These are phyloP conservation scores for Melieria omissa DNA, from an alignment of 2,888 invertebrate species.

Conservation along the genomic window DNA sequence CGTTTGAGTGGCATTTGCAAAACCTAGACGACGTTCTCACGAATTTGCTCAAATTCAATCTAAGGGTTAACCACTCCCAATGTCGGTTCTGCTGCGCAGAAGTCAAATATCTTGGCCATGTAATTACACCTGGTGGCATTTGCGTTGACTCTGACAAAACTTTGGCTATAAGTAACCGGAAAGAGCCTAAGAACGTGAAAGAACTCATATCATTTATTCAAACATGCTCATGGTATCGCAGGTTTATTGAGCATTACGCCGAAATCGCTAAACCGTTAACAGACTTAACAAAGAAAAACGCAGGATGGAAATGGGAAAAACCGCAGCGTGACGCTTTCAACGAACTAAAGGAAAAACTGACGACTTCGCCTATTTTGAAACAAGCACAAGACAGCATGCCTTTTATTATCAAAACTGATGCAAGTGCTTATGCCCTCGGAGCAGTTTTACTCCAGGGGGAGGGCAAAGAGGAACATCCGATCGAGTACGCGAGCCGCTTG, in stretches of 20 bases:
- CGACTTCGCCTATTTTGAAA: conserved; percentile 44
- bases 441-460: conserved; percentile 44
- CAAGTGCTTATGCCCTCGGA: conserved; percentile 50
- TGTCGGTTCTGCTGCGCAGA: no score
- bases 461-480: conserved; percentile 44
- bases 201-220: conserved; percentile 50
- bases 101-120: neutral
- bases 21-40: no score
- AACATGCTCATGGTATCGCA: conserved; percentile 51
- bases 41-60: no score
- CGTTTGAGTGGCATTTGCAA: no score
- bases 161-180: neutral
- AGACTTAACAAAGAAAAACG: conserved; percentile 36
- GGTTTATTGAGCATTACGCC: conserved; percentile 47
- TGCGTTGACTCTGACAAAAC: conserved; percentile 1
- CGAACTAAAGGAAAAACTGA: conserved; percentile 32
- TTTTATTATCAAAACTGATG: conserved; percentile 53
- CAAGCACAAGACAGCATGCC: conserved; percentile 47
- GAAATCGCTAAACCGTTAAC: conserved; percentile 49
- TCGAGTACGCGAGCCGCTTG: conserved; percentile 27
- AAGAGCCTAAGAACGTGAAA: conserved; percentile 44
- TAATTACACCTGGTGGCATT: neutral
- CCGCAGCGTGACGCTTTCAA: conserved; percentile 31
- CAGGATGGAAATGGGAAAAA: conserved; percentile 28
- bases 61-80: no score